Evolutionary conservation across 2,113 vertebrate species (phyloP).

Genomic region (Pogonocichla stellata): DNA sequence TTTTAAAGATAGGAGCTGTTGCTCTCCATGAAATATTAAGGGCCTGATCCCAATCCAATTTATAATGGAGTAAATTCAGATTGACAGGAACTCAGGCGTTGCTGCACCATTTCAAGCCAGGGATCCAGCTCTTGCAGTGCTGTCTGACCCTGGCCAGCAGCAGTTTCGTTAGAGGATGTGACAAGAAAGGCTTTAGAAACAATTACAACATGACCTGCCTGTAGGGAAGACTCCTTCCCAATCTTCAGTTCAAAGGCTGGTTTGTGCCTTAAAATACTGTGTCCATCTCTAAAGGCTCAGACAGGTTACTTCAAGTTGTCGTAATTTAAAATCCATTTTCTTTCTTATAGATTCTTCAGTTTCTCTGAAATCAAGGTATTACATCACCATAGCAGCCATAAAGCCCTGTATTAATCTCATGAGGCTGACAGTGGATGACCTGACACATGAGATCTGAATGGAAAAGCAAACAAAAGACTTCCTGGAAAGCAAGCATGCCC

Average conservation of each 20-base stretch:
- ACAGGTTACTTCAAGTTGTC: background rate
- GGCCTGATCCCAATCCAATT: background rate
- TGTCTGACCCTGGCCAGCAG: background rate
- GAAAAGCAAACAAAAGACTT: slow-evolving; percentile 36
- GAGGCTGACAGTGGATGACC: background rate
- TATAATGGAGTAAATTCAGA: background rate
- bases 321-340: background rate
- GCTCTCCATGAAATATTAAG: background rate
- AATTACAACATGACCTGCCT: background rate
- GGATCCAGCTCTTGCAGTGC: background rate
- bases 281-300: background rate
- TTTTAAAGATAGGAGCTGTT: background rate
- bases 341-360: background rate
- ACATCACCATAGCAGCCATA: background rate
- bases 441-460: background rate
- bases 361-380: slow-evolving; percentile 19
- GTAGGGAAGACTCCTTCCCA: background rate
- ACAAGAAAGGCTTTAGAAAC: background rate
- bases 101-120: background rate
- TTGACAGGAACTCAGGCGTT: background rate
- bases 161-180: background rate
- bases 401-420: background rate
- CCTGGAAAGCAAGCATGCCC: background rate
- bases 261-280: background rate
- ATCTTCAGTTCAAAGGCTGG: background rate